These are phyloP conservation scores for Eudyptes chrysolophus DNA, from an alignment of 2,113 vertebrate species.

Conservation along the genomic window DNA sequence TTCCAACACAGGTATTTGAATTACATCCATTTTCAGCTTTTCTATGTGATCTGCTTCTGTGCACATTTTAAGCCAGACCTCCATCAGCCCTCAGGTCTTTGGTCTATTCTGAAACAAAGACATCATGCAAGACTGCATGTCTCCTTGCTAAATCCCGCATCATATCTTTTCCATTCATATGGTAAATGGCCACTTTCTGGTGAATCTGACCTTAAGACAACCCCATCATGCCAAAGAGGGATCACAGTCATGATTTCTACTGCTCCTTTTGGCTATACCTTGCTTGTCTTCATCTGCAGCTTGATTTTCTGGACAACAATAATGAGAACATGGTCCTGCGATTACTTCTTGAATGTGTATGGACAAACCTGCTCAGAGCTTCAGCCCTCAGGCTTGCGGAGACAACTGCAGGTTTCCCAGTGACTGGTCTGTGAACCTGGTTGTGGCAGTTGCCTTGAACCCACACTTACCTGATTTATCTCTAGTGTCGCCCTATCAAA, in stretches of 20 bases:
- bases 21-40: neutral
- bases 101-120: neutral
- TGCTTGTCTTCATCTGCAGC: neutral
- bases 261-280: neutral
- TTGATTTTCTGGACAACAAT: neutral
- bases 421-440: neutral
- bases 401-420: neutral
- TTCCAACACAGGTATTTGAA: neutral
- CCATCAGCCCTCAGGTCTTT: neutral
- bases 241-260: neutral
- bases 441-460: neutral
- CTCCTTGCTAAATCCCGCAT: neutral
- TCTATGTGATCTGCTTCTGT: neutral
- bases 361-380: neutral
- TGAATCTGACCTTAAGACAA: neutral
- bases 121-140: neutral
- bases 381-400: neutral
- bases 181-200: neutral
- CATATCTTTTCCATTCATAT: neutral
- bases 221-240: neutral
- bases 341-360: neutral
- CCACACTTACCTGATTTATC: neutral
- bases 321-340: neutral
- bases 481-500: neutral
- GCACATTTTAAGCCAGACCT: neutral